Base-by-base conservation (phyloP, 2,888 invertebrate genomes). In the Napeogenes sylphis region DNA sequence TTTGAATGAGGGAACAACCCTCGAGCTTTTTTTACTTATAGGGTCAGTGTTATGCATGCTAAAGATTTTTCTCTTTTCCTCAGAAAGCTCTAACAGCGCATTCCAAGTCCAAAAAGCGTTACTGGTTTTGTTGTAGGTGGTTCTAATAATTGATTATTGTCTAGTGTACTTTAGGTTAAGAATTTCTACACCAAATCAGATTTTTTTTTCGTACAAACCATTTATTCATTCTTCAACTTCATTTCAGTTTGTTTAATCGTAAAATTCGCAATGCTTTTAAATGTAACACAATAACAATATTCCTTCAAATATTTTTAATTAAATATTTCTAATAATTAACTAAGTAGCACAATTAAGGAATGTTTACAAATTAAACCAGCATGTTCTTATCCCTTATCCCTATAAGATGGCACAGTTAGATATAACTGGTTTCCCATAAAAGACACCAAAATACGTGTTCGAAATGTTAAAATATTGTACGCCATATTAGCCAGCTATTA, bases 401-500 rank as follows among this genome's bases (percentile, higher is more conserved):
- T 72, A 66, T 75, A 77, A 75, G 67, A 66, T 67, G 73, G 46
- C 70, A 85, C 88, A 84, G 87, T 89, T 87, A 87, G 72, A 73
- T 68, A 67, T 71, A 75, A 76, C 76, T 72, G 81, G 78, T 78
- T 79, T 76, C 75, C 77, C 75, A 74, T 79, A 78, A 76, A 73
- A 71, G 75, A 73, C 65, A 68, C 68, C 70, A 65, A 73, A 74
- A 68, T 75, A 85, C 88, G 87, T 87, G 87, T 76, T 71, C 77
- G 67, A 83, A 86, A 83, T 88, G 76, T 74, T 73, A 79, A 84
- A 75, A 71, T 71, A 66, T 71, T 71, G 74, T 76, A 75, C 67
- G 72, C 84, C 82, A 77, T 85, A 84, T 83, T 79, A 79, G 85
- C 75, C 66, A 72, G 74, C 77, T 78, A 82, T 77, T 75, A 82